phyloP scores from a whole-genome alignment of 2,113 vertebrate genomes.

The Amblyornis subalaris region DNA sequence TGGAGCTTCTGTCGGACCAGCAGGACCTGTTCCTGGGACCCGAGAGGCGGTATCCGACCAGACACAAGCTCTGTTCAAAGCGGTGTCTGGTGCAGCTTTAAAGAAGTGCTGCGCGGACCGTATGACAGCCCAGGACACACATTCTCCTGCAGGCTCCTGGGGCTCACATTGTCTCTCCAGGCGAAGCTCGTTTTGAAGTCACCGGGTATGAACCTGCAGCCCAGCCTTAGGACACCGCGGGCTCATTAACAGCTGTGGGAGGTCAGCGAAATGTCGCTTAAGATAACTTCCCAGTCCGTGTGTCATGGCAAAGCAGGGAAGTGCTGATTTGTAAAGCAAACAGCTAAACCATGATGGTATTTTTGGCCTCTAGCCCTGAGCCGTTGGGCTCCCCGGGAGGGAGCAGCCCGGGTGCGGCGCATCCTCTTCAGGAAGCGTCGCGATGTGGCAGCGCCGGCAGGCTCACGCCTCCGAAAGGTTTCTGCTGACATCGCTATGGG shows the following conservation, averaged over 20 bases:
- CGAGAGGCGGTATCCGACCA: background rate
- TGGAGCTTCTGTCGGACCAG: background rate
- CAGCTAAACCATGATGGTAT: background rate
- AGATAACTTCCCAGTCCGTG: background rate
- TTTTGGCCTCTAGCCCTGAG: background rate
- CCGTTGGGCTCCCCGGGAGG: background rate
- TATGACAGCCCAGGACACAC: background rate
- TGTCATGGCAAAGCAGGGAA: background rate
- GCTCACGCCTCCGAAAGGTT: background rate
- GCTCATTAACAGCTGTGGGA: background rate
- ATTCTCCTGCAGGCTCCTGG: background rate
- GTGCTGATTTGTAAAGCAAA: background rate
- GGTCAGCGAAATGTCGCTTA: background rate
- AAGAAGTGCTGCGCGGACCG: background rate
- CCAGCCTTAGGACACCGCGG: background rate
- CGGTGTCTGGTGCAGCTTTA: background rate
- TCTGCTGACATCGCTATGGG: background rate
- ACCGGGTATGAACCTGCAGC: background rate
- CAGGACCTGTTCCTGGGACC: background rate
- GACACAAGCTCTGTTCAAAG: background rate
- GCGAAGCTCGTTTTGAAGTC: background rate
- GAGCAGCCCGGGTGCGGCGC: background rate
- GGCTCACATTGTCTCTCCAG: background rate
- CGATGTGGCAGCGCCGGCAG: background rate
- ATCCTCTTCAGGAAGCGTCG: background rate